Evolutionary conservation across 2,113 vertebrate genomes (phyloP).

Genomic region (Platanista minor): DNA sequence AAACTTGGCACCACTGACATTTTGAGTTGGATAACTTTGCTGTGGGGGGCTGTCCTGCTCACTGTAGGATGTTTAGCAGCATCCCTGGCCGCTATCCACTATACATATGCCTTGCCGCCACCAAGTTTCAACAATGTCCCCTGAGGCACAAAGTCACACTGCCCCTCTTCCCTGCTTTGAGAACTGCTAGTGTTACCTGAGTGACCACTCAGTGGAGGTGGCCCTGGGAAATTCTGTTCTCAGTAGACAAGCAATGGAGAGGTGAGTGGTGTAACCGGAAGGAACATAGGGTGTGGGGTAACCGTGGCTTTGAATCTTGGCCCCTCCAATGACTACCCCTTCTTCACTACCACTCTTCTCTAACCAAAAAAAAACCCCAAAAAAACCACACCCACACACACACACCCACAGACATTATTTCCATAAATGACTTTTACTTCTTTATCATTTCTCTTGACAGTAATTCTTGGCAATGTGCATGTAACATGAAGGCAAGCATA

Average conservation of each 20-base stretch:
- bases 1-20: background rate
- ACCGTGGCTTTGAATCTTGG: background rate
- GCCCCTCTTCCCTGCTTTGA: background rate
- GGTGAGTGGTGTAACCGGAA: background rate
- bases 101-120: background rate
- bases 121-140: background rate
- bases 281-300: too few relatives aligned
- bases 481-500: constrained; percentile 80
- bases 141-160: background rate
- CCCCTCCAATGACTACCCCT: too few relatives aligned
- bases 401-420: constrained; percentile 64
- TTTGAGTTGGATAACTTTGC: background rate
- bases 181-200: background rate
- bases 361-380: background rate
- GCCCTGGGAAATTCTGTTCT: background rate
- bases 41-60: background rate
- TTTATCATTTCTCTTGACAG: constrained; percentile 77
- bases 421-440: constrained; percentile 80
- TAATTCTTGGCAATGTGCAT: constrained; percentile 75
- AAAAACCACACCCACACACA: background rate
- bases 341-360: background rate
- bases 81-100: background rate
- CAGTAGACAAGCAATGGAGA: background rate
- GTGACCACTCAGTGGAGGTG: background rate
- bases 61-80: accelerated